These are phyloP conservation scores for Leistus spinibarbis DNA, from an alignment of 2,888 invertebrate genomes.

Conservation along the genomic window DNA sequence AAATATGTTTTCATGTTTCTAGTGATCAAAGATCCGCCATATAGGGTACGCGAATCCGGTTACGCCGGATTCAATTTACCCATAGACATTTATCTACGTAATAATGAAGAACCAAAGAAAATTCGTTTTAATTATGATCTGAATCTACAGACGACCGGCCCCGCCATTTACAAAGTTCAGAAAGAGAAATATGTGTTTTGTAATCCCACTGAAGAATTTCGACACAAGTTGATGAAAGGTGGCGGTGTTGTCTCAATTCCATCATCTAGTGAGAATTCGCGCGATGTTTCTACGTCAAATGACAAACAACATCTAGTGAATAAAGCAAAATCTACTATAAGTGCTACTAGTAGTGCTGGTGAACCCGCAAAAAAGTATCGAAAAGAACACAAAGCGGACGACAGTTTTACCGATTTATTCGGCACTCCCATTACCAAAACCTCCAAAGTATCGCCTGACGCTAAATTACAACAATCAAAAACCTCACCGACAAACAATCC, in stretches of 20 bases:
- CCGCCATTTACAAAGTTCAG: constrained; percentile 71
- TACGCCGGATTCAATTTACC: constrained; percentile 92
- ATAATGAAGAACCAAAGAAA: constrained; percentile 88
- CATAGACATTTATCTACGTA: constrained; percentile 87
- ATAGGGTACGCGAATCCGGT: constrained; percentile 88
- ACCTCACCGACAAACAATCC: constrained; percentile 54
- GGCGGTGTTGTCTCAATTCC: constrained; percentile 68
- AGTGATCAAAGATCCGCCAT: constrained; percentile 93
- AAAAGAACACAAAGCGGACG: constrained; percentile 61
- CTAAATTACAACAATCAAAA: constrained; percentile 58
- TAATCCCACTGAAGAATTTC: constrained; percentile 88
- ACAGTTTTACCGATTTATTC: constrained; percentile 80
- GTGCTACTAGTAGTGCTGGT: constrained; percentile 5
- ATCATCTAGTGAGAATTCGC: constrained; percentile 21
- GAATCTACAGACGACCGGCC: constrained; percentile 76
- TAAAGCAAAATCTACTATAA: constrained; percentile 49
- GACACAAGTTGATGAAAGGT: constrained; percentile 83
- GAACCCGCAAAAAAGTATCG: constrained; percentile 52
- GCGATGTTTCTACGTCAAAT: constrained; percentile 23
- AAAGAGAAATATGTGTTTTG: constrained; percentile 85
- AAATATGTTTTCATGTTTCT: too few relatives aligned
- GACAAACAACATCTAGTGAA: constrained; percentile 44
- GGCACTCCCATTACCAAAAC: constrained; percentile 82
- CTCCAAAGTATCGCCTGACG: constrained; percentile 71
- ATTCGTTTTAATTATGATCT: constrained; percentile 86